Conservation (phyloP, 2,888 invertebrate species). For the Orthosia gracilis region DNA sequence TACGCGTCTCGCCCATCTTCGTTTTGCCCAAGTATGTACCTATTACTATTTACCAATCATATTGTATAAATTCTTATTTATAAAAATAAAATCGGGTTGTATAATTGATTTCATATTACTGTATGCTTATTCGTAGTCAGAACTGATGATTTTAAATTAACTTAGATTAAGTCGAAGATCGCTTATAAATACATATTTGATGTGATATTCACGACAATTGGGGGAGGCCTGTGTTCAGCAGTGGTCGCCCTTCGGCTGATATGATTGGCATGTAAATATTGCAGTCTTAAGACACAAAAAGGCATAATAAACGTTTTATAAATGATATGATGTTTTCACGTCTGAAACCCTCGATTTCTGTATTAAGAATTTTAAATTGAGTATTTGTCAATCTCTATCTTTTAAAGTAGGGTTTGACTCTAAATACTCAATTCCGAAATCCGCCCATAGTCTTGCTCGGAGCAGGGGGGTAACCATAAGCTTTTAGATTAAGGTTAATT, state of each 20-base stretch:
- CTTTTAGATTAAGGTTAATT: too few relatives aligned
- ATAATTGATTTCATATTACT: slow-evolving; percentile 11
- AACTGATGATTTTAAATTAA: slow-evolving; percentile 43
- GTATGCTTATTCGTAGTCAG: slow-evolving; percentile 44
- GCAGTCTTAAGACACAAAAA: slow-evolving; percentile 36
- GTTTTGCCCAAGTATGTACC: neutral
- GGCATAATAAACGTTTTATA: slow-evolving; percentile 59
- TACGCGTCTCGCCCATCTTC: neutral
- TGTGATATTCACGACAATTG: neutral
- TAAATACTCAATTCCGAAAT: too few relatives aligned
- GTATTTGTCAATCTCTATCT: too few relatives aligned
- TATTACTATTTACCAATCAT: neutral
- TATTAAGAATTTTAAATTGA: too few relatives aligned
- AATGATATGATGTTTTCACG: neutral
- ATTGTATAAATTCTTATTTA: neutral
- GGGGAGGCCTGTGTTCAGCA: too few relatives aligned
- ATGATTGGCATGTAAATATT: slow-evolving; percentile 51
- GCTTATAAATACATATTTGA: slow-evolving; percentile 41
- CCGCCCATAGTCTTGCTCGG: too few relatives aligned
- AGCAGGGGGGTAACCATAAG: too few relatives aligned
- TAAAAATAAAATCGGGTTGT: slow-evolving; percentile 14
- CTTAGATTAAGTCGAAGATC: slow-evolving; percentile 29
- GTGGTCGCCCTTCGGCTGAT: too few relatives aligned
- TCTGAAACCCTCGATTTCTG: neutral
- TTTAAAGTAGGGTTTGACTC: too few relatives aligned